Conservation (phyloP, 2,888 invertebrate species). For the Syrphus vitripennis region DNA sequence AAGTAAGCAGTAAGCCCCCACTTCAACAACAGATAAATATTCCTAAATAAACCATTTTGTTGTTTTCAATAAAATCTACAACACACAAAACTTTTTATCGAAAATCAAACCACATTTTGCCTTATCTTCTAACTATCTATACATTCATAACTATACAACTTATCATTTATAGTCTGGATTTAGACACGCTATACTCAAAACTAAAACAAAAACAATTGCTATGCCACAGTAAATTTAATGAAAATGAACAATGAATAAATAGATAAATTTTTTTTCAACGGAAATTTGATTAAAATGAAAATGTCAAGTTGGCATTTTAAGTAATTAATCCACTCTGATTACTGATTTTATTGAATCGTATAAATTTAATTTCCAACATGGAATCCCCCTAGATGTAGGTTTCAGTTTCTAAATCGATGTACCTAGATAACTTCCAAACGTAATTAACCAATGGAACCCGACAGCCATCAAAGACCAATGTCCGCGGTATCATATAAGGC, state of each 20-base stretch:
- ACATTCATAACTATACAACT: not conserved
- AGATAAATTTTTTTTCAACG: not conserved
- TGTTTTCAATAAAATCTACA: not conserved
- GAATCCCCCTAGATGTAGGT: constrained; percentile 10
- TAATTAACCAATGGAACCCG: constrained; percentile 15
- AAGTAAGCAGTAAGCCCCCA: too few species aligned
- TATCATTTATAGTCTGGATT: not conserved
- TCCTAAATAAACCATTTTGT: not conserved
- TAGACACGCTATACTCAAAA: constrained; percentile 19
- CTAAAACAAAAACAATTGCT: not conserved
- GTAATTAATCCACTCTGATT: constrained; percentile 21
- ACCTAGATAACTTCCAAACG: not conserved
- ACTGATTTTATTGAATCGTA: not conserved
- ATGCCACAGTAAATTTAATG: too few species aligned
- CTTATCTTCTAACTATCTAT: not conserved
- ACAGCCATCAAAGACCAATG: not conserved
- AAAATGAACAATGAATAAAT: too few species aligned
- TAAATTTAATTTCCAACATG: constrained; percentile 34
- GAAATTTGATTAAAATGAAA: constrained; percentile 34
- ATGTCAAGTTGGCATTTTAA: constrained; percentile 4
- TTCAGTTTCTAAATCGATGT: not conserved
- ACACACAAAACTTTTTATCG: not conserved
- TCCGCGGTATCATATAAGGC: not conserved
- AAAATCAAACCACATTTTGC: not conserved
- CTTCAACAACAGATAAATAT: not conserved